Evolutionary conservation across 2,888 invertebrate species (phyloP).

Genomic region (Harmothoe impar): DNA sequence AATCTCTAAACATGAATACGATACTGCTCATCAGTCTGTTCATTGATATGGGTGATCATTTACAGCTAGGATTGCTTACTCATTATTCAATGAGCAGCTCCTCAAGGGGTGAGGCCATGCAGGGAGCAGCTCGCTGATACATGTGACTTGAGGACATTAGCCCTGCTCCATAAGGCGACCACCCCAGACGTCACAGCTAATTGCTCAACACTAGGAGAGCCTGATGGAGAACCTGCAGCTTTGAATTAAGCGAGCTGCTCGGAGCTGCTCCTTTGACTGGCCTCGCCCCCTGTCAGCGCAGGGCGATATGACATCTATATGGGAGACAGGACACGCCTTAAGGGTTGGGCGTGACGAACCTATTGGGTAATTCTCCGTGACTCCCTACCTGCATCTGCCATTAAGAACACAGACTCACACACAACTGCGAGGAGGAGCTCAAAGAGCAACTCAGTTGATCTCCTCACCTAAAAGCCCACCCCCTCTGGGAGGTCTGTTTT

Average conservation of each 20-base stretch:
- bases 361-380: constrained; percentile 3
- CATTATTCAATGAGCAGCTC: not conserved
- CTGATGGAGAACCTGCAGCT: constrained; percentile 49
- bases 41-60: too few relatives aligned
- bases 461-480: not conserved
- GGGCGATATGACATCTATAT: not conserved
- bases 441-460: constrained; percentile 10
- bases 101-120: too few relatives aligned
- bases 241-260: constrained; percentile 44
- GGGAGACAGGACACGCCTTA: not conserved
- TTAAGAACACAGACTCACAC: not conserved
- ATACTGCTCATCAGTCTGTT: constrained; percentile 5
- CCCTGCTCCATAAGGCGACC: not conserved
- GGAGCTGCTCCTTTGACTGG: constrained; percentile 32
- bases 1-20: constrained; percentile 8
- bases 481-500: not conserved
- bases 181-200: constrained; percentile 25
- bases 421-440: not conserved
- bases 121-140: not conserved
- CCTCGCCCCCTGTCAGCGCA: not conserved
- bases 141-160: not conserved
- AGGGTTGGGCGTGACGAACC: not conserved
- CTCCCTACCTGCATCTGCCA: constrained; percentile 30
- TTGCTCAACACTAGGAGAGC: not conserved
- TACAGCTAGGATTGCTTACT: too few relatives aligned